Conservation (phyloP, 1,140 invertebrate species). For the Drosophila micromelanica region DNA sequence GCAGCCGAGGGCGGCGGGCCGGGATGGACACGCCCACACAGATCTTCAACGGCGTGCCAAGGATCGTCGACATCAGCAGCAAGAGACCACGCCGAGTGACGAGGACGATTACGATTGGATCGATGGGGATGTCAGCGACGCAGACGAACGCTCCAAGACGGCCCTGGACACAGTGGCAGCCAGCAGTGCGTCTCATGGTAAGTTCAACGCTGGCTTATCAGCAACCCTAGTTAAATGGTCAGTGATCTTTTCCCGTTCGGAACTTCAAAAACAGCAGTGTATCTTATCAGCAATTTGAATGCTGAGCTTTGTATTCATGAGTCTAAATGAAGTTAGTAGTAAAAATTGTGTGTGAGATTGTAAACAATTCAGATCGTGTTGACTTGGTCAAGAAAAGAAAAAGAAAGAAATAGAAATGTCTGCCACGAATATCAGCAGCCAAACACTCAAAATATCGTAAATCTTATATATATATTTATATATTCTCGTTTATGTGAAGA, state of each 20-base stretch:
- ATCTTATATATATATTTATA: not conserved
- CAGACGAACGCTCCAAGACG: slow-evolving; percentile 24
- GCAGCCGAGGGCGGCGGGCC: slow-evolving; percentile 3
- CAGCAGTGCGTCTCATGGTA: slow-evolving; percentile 50
- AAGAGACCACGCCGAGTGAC: not conserved
- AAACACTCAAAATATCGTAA: too few relatives aligned
- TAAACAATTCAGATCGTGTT: slow-evolving; percentile 4
- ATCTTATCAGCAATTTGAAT: slow-evolving; percentile 42
- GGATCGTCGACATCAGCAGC: slow-evolving; percentile 2
- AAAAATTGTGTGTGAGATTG: not conserved
- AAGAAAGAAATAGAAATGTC: not conserved
- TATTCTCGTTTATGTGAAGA: slow-evolving; percentile 13
- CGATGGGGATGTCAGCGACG: slow-evolving; percentile 55
- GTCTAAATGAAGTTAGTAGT: not conserved
- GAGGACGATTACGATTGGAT: slow-evolving; percentile 55
- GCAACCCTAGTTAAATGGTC: not conserved
- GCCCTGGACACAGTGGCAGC: slow-evolving; percentile 28
- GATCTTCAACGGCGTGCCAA: slow-evolving; percentile 3
- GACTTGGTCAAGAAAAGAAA: not conserved
- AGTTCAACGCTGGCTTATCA: slow-evolving; percentile 54
- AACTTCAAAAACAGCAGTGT: slow-evolving; percentile 47
- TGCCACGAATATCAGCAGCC: too few relatives aligned
- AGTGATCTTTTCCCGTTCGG: slow-evolving; percentile 35
- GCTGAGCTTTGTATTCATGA: too few relatives aligned
- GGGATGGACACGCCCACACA: not conserved